These are phyloP conservation scores for Pyralis farinalis DNA, from an alignment of 2,888 invertebrate species.

Conservation along the genomic window DNA sequence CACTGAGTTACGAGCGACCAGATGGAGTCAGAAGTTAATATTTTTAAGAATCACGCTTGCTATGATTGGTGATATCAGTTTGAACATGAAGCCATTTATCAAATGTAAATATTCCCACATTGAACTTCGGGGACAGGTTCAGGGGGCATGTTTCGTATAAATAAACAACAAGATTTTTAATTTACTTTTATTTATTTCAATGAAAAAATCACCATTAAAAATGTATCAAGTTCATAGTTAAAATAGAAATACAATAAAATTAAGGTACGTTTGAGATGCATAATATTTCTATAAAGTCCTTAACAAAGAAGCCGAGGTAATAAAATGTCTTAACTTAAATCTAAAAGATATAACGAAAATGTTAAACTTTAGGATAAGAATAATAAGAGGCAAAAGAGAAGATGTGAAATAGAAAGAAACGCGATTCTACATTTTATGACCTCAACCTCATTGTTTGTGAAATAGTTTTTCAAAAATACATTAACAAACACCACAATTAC, in stretches of 20 bases:
- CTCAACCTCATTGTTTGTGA: conserved; percentile 63
- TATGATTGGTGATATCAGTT: too few relatives aligned
- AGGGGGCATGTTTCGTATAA: too few relatives aligned
- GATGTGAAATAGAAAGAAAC: conserved; percentile 17
- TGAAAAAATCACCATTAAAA: conserved; percentile 48
- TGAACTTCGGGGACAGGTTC: too few relatives aligned
- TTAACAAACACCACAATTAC: conserved; percentile 22
- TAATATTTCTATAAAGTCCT: conserved; percentile 34
- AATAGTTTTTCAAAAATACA: conserved; percentile 44
- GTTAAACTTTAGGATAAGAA: conserved; percentile 12
- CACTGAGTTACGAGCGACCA: too few relatives aligned
- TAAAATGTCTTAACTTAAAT: conserved; percentile 45
- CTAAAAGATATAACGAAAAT: conserved; percentile 19
- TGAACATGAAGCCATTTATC: too few relatives aligned
- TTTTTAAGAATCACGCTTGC: too few relatives aligned
- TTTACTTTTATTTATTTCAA: conserved; percentile 20
- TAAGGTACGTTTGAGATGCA: conserved; percentile 23
- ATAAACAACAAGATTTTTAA: conserved; percentile 25
- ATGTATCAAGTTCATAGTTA: conserved; percentile 47
- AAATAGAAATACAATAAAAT: conserved; percentile 44
- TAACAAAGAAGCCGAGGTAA: conserved; percentile 68
- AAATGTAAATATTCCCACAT: background rate
- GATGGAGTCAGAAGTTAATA: too few relatives aligned
- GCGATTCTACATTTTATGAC: conserved; percentile 56
- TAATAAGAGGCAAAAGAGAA: conserved; percentile 11